Evolutionary conservation across 2,113 vertebrate species (phyloP), one percentile per base, ranked within the genome.

Genomic region (Calidris pugnax): DNA sequence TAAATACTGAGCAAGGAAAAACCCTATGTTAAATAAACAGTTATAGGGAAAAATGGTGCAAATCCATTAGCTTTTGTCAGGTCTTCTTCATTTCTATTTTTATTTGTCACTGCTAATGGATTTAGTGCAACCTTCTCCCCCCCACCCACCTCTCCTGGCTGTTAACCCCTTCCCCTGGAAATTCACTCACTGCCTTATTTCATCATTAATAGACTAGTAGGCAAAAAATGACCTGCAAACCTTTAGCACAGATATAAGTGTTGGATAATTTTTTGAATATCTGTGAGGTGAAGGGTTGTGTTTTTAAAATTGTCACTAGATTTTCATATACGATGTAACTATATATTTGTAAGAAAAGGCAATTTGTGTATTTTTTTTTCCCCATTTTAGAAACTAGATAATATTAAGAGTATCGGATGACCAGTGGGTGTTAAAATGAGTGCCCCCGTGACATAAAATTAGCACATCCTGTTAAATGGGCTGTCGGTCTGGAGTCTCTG

Each of bases 141-240:
- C 57, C 51, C 67, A 72, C 47, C 27, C 27, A 1, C 51, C 75
- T 81, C 66, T 91, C 8, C 35, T 74, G n/a, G 53, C 85, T 77
- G 83, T 93, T 96, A 96, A 91, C 68, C 90, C 66, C 21, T 95
- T 94, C 75, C 51, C 72, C 72, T 96, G 50, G 57, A 83, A 97
- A 87, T 77, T n/a, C 39, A 30, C 53, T 73, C 39, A 9, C 62
- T 66, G 50, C 6, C 76, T 95, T 50, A 62, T 87, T 92, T 90
- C 1, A 9, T 90, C 57, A 48, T 93, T 93, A 87, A 50, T 41
- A 37, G 6, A 53, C 12, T 2, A 1, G 43, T 14, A 85, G 35
- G 51, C 72, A 37, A 78, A 67, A 90, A 76, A 14, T 68, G 60
- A 87, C 92, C 76, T 14, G 5, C 27, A 63, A 53, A 84, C 80